phyloP scores from a whole-genome alignment of 2,888 invertebrate genomes.

The Dolichomitus sp. region DNA sequence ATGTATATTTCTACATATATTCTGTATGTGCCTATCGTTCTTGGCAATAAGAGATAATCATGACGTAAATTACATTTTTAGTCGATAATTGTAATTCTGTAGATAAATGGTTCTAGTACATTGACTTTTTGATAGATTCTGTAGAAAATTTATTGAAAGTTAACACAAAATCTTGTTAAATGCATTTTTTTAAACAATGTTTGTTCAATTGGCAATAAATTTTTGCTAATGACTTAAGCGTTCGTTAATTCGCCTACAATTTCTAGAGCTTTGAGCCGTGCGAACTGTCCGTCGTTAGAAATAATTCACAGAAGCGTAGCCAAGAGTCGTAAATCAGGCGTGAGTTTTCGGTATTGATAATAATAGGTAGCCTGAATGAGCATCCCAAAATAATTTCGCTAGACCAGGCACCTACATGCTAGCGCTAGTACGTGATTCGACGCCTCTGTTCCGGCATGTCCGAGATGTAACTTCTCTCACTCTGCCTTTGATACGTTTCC shows the following conservation, averaged over 20 bases:
- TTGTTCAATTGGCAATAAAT: neutral
- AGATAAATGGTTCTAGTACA: neutral
- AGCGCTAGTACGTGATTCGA: conserved; percentile 32
- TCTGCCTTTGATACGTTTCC: neutral
- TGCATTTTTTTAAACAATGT: no score
- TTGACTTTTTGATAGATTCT: neutral
- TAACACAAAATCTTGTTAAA: no score
- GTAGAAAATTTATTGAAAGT: neutral
- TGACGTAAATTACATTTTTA: no score
- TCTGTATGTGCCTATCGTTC: no score
- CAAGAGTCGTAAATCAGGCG: conserved; percentile 42
- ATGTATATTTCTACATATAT: no score
- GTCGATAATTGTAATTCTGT: no score
- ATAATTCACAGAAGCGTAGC: conserved; percentile 25
- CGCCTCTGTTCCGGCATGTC: conserved; percentile 6
- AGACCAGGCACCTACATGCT: conserved; percentile 14
- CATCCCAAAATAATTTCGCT: conserved; percentile 52
- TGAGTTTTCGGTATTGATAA: conserved; percentile 44
- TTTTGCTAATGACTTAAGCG: neutral
- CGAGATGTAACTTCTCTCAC: conserved; percentile 17
- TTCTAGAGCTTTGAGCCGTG: neutral
- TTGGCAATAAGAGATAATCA: no score
- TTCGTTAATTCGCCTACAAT: neutral
- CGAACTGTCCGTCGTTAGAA: conserved; percentile 12
- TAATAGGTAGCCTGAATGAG: conserved; percentile 60